These are phyloP conservation scores for Xenus cinereus DNA, from an alignment of 2,113 vertebrate genomes.

Conservation along the genomic window DNA sequence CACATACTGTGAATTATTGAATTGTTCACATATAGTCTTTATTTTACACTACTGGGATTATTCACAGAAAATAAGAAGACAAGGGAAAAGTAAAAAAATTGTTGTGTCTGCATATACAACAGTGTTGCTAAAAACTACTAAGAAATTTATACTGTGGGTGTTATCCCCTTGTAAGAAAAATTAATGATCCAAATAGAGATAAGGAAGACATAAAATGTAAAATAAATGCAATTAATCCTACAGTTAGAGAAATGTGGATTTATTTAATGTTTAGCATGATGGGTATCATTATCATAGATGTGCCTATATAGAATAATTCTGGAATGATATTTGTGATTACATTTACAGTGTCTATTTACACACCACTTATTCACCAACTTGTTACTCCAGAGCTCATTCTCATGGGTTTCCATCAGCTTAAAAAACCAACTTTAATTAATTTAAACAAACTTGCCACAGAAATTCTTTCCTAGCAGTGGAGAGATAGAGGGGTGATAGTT, in stretches of 20 bases:
- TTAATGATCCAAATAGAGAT: not conserved
- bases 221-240: not conserved
- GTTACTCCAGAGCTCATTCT: not conserved
- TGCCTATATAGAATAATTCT: not conserved
- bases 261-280: not conserved
- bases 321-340: not conserved
- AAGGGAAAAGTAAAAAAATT: not conserved
- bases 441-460: not conserved
- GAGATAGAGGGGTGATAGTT: not conserved
- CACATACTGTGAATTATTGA: not conserved
- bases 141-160: not conserved
- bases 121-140: not conserved
- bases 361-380: not conserved
- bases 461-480: not conserved
- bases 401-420: not conserved
- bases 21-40: no score
- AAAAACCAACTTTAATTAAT: not conserved
- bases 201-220: not conserved
- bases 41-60: not conserved
- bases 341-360: not conserved
- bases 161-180: not conserved
- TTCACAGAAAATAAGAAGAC: not conserved
- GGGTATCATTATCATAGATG: not conserved
- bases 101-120: not conserved
- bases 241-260: not conserved